Base-by-base conservation (phyloP, 2,113 vertebrate species). In the Emydocephalus ijimae region DNA sequence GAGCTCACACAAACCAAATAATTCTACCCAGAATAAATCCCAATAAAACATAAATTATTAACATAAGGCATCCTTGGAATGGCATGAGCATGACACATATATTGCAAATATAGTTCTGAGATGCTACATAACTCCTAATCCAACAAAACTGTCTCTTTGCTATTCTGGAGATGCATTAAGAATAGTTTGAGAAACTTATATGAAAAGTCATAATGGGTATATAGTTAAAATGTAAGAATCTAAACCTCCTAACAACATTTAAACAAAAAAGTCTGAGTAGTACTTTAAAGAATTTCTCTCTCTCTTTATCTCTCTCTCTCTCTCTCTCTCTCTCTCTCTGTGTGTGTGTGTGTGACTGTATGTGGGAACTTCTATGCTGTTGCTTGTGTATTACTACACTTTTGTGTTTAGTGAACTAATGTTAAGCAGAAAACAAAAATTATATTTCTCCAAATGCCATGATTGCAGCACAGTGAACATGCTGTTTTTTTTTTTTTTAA, bases 291-390 rank as follows among this genome's bases (percentile, higher is more conserved):
- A 89, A 87, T 81, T 11, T 48, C 0, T 21, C n/a, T 48, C 0
- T 10, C n/a, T 48, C 0, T 21, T 21, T 24, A 0, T 21, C n/a
- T 45, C 0, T 21, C n/a, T 24, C 0, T 10, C n/a, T 24, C 0
- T 5, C 45, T 45, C 45, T 45, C 45, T 45, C 45, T 45, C 45
- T 81, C n/a, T 45, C 0, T 21, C 3, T 45, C 3, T 45, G 21
- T n/a, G 24, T 26, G 15, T 20, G 21, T n/a, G 24, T 26, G 15
- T 20, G 12, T 5, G 1, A 43, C 7, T 81, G 24, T 55, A 87
- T 20, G 69, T 50, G 43, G 24, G 48, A 26, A 4, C 14, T 29
- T 88, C 50, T 81, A 45, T 43, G 4, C 34, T 14, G 6, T 86
- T 54, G 57, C 52, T 24, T 59, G 5, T 64, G 39, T 50, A 89